Base-by-base conservation (phyloP, 2,888 invertebrate genomes). In the Caradrina kadenii region DNA sequence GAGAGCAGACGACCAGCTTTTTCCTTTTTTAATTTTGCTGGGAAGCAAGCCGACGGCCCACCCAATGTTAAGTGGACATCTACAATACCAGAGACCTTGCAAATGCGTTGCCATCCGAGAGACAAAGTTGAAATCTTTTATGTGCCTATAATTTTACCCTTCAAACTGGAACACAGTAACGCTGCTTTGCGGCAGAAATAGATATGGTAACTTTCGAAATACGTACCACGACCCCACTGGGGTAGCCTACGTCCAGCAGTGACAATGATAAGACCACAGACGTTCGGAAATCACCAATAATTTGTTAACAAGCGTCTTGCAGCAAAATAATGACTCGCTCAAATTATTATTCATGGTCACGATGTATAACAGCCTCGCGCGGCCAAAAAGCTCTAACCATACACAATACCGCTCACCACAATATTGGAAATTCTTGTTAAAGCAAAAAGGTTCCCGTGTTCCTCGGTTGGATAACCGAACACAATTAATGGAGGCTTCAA, bases 361-460 rank as follows among this genome's bases (percentile, higher is more conserved):
- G n/a, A n/a, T 35, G 15, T 39, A 31, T 31, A 58, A 63, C 19
- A 56, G n/a, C 22, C 11, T 22, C 1, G 10, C 10, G 31, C 3
- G 22, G 35, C 35, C 50, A n/a, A 53, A 63, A 65, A 52, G 26
- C 21, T 21, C n/a, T 54, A 21, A 73, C 48, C 49, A 19, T 10
- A 61, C 19, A 39, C 21, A 49, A 69, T 48, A 54, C 19, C 19
- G 45, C 10, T 17, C 45, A 61, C 76, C 45, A 76, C 60, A 76
- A 39, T 68, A 76, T 73, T 76, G 55, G 50, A 61, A 55, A 60
- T 73, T 73, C 69, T 50, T 68, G 19, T 19, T 48, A 35, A 11
- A 60, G 56, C 17, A 19, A 63, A 77, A 77, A 77, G 50, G 59
- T 55, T 48, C 22, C 17, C 19, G 15, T 42, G n/a, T 45, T 15